Evolutionary conservation across 2,797 vertebrate species (phyloP).

Genomic region (Rhinoraja longicauda): DNA sequence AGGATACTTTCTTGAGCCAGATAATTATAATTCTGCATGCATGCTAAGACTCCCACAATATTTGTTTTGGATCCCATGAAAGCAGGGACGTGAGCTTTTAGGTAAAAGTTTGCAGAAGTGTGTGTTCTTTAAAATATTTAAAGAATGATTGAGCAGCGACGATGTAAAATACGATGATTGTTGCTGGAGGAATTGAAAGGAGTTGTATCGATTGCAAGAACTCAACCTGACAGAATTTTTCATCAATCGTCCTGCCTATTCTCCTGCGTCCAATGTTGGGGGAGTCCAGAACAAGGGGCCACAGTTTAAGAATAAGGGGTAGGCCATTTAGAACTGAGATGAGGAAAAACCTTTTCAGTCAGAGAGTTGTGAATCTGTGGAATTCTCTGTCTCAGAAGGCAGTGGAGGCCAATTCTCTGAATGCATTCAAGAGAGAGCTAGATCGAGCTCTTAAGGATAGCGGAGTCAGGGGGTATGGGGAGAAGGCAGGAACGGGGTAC

Average conservation of each 20-base stretch:
- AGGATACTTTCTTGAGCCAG: neutral
- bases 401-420: too few species aligned
- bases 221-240: neutral
- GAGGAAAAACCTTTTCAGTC: too few species aligned
- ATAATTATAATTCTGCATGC: neutral
- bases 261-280: neutral
- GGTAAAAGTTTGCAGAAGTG: neutral
- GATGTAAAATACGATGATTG: neutral
- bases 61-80: neutral
- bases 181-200: neutral
- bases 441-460: too few species aligned
- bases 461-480: too few species aligned
- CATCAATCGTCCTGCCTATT: neutral
- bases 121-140: neutral
- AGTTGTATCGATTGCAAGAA: neutral
- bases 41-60: neutral
- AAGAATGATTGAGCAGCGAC: slow-evolving; percentile 29
- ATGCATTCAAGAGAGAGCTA: too few species aligned
- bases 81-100: neutral
- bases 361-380: too few species aligned
- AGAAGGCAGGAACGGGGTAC: too few species aligned
- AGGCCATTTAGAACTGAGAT: too few species aligned
- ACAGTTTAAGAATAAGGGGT: too few species aligned
- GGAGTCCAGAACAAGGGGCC: too few species aligned
- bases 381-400: too few species aligned